Evolutionary conservation across 2,888 invertebrate species (phyloP), one percentile per base, ranked within the genome.

Genomic region (Hemaris fuciformis): DNA sequence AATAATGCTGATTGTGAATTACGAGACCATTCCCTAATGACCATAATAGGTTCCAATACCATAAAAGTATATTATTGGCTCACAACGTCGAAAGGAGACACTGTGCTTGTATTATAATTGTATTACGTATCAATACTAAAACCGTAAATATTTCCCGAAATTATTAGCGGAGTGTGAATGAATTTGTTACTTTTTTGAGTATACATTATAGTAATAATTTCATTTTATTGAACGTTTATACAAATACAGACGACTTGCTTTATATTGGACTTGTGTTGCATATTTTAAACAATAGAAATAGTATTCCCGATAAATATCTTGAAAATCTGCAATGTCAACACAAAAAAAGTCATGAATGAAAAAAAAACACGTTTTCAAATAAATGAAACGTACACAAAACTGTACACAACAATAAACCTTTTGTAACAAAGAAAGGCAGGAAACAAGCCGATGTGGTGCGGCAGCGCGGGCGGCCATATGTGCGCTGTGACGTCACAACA

Each of bases 401-500:
- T n/a, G 10, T 38, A 38, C n/a, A 38, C 18, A 58, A 58, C 25
- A 27, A 58, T 41, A 41, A 23, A 18, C 25, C n/a, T n/a, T n/a
- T 43, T 45, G 38, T 38, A 38, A 38, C 41, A 43, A 73, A 78
- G 77, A 75, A 75, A 75, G 76, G 70, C 70, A 76, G 72, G 72
- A 76, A 74, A 77, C 70, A 79, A 77, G 77, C 75, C 72, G 73
- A 80, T 77, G 77, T 79, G 73, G 72, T 72, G 70, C 74, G 80
- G n/a, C n/a, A n/a, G 62, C 70, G 75, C 74, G 80, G 84, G 77
- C 68, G 68, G 78, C 81, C 87, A 87, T 83, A 87, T 88, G 88
- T 84, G 81, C 42, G 53, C 59, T 62, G 58, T 88, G 86, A 87
- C 84, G 87, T 88, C 86, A 86, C 56, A 46, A 67, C 64, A 68